Percentiles rank a stretch among this genome's conserved stretches.
phyloP scores from a whole-genome alignment of 2,888 invertebrate genomes.

The Lamellibrachia columna region DNA sequence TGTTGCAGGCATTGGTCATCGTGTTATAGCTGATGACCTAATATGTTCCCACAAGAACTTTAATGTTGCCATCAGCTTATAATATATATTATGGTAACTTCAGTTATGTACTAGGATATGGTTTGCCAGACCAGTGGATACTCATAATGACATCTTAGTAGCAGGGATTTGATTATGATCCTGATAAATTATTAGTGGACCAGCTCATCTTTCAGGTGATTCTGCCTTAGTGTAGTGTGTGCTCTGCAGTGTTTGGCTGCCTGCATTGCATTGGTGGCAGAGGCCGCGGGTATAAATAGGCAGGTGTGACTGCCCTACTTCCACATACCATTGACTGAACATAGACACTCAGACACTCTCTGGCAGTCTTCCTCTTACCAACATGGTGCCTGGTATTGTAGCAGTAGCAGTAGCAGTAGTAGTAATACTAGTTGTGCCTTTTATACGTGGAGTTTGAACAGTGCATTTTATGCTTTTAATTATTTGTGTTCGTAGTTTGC shows the following conservation, averaged over 20 bases:
- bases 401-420: background rate
- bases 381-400: background rate
- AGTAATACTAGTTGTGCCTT: background rate
- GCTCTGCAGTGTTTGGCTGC: background rate
- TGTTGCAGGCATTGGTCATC: background rate
- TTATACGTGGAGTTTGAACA: background rate
- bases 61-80: no score
- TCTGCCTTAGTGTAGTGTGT: background rate
- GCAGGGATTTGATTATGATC: background rate
- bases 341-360: background rate
- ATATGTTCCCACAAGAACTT: background rate
- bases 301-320: slow-evolving; percentile 12
- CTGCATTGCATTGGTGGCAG: background rate
- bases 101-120: background rate
- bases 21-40: background rate
- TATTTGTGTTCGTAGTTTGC: background rate
- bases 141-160: background rate
- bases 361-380: background rate
- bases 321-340: background rate
- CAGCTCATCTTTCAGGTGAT: slow-evolving; percentile 6
- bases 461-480: background rate
- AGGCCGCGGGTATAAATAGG: background rate
- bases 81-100: background rate
- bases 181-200: background rate
- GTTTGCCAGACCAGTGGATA: background rate